Evolutionary conservation across 1,140 invertebrate species (phyloP).

Genomic region (Globodera ellingtonae): DNA sequence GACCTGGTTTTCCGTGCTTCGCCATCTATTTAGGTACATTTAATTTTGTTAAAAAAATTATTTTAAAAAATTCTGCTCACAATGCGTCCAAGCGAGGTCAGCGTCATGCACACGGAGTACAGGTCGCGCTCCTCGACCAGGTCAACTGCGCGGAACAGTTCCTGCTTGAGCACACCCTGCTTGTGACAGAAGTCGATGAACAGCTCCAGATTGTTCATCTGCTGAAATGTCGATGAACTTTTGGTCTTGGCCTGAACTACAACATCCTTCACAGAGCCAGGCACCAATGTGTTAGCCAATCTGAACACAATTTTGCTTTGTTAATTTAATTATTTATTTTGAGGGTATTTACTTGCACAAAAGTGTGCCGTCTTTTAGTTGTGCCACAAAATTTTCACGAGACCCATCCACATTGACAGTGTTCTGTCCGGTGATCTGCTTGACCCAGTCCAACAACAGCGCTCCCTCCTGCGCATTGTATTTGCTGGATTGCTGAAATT

Average conservation of each 20-base stretch:
- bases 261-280: constrained; percentile 79
- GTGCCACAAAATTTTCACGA: constrained; percentile 80
- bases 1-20: constrained; percentile 19
- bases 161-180: constrained; percentile 86
- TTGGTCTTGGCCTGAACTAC: constrained; percentile 78
- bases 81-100: constrained; percentile 91
- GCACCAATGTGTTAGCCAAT: constrained; percentile 91
- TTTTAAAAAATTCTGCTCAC: constrained; percentile 68
- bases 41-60: background rate
- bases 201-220: constrained; percentile 31
- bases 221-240: constrained; percentile 72
- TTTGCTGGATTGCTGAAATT: constrained; percentile 69
- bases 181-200: constrained; percentile 82
- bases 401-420: constrained; percentile 76
- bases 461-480: constrained; percentile 87
- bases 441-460: constrained; percentile 87
- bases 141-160: constrained; percentile 79
- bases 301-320: constrained; percentile 76
- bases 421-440: constrained; percentile 75
- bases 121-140: constrained; percentile 83
- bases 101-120: constrained; percentile 88
- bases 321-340: constrained; percentile 2
- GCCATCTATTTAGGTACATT: background rate
- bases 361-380: constrained; percentile 53
- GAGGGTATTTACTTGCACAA: constrained; percentile 57